phyloP scores from a whole-genome alignment of 2,888 invertebrate genomes.

The Rhamnusium bicolor region DNA sequence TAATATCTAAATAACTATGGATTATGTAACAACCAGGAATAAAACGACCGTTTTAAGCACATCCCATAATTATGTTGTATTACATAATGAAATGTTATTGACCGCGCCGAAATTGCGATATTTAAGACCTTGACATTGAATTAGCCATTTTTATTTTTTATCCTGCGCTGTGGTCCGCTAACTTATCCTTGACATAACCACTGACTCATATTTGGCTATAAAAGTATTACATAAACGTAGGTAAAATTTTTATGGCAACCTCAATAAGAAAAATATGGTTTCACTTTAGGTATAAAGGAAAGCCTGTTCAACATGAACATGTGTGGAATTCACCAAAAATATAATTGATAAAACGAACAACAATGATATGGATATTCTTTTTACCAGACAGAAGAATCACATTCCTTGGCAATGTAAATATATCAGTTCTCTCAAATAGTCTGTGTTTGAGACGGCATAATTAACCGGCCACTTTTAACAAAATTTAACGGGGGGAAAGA shows the following conservation, averaged over 20 bases:
- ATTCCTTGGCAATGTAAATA: too few relatives aligned
- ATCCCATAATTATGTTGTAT: conserved; percentile 44
- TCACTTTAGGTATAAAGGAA: too few relatives aligned
- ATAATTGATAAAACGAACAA: too few relatives aligned
- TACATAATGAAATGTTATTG: conserved; percentile 46
- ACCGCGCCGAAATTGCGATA: conserved; percentile 38
- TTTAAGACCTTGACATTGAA: conserved; percentile 46
- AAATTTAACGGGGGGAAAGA: too few relatives aligned
- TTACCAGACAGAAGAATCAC: too few relatives aligned
- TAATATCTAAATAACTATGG: conserved; percentile 8
- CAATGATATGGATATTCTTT: too few relatives aligned
- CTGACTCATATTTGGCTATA: conserved; percentile 4
- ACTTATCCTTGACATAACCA: conserved; percentile 19
- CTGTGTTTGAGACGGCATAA: too few relatives aligned
- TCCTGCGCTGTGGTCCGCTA: conserved; percentile 1
- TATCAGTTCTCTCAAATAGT: too few relatives aligned
- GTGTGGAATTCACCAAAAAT: too few relatives aligned
- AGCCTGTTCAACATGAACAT: too few relatives aligned
- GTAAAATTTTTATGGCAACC: neutral
- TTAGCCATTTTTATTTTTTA: conserved; percentile 24
- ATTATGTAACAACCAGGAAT: conserved; percentile 19
- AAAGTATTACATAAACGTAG: conserved; percentile 3
- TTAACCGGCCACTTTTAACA: too few relatives aligned
- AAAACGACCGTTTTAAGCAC: conserved; percentile 2
- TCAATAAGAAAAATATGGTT: neutral